Conservation (phyloP, 2,113 vertebrate species). For the Tricholaema leucomelas region DNA sequence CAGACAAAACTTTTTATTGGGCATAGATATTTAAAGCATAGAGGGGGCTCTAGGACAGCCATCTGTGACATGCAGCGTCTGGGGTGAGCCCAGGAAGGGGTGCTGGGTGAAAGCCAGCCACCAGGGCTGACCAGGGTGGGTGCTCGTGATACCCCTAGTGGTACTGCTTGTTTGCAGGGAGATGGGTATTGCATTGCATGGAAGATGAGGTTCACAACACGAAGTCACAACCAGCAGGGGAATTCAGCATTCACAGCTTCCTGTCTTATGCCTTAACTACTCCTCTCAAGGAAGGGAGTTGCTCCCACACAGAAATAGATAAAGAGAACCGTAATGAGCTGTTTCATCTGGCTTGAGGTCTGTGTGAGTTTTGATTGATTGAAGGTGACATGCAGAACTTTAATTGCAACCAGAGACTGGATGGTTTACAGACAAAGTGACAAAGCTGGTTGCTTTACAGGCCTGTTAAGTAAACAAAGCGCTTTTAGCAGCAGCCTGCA, state of each 20-base stretch:
- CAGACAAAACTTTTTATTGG: background rate
- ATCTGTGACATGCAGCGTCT: background rate
- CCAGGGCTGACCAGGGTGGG: background rate
- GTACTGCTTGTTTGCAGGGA: too few relatives aligned
- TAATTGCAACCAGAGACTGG: slow-evolving; percentile 7
- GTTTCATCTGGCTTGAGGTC: background rate
- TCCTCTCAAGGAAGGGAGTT: background rate
- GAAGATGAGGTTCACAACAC: accelerated
- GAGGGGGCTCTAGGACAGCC: background rate
- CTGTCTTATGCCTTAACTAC: accelerated
- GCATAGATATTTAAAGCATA: background rate
- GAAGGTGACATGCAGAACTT: background rate
- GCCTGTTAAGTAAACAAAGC: background rate
- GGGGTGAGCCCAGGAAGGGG: background rate
- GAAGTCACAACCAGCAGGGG: background rate
- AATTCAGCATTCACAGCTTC: background rate
- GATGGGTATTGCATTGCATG: accelerated
- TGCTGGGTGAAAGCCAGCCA: background rate
- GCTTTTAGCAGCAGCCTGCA: background rate
- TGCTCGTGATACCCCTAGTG: accelerated
- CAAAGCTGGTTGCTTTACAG: background rate
- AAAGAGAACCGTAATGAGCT: background rate
- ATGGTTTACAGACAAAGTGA: background rate
- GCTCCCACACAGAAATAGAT: background rate
- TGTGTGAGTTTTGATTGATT: background rate